Evolutionary conservation across 2,113 vertebrate species (phyloP).

Genomic region (Scomber japonicus): DNA sequence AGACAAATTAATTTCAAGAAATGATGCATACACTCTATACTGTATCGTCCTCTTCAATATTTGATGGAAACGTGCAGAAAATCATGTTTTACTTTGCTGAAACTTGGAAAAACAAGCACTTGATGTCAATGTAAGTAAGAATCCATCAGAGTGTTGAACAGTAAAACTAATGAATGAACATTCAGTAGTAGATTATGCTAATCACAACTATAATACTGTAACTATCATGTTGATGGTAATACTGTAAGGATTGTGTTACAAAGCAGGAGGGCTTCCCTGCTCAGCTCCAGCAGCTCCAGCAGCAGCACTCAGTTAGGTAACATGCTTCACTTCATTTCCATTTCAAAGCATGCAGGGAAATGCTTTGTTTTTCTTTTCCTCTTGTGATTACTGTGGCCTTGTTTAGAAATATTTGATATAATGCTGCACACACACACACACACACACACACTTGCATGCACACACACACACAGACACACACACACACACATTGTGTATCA

Average conservation of each 20-base stretch:
- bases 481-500: no score
- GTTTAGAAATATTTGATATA: neutral
- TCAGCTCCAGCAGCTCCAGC: neutral
- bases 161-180: neutral
- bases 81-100: no score
- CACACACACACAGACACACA: no score
- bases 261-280: neutral
- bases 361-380: constrained; percentile 3
- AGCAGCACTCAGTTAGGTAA: neutral
- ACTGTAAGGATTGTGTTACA: neutral
- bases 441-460: no score
- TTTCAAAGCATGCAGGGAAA: constrained; percentile 23
- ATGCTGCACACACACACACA: neutral
- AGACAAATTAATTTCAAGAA: no score
- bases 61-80: no score
- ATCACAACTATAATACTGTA: neutral
- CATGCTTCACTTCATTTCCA: constrained; percentile 7
- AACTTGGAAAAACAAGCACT: no score
- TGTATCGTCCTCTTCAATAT: no score
- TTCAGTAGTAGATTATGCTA: neutral
- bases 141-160: no score
- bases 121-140: no score
- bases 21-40: no score
- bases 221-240: neutral
- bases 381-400: neutral